Evolutionary conservation across 1,140 invertebrate genomes (phyloP).

Genomic region (Brachionus rubens): DNA sequence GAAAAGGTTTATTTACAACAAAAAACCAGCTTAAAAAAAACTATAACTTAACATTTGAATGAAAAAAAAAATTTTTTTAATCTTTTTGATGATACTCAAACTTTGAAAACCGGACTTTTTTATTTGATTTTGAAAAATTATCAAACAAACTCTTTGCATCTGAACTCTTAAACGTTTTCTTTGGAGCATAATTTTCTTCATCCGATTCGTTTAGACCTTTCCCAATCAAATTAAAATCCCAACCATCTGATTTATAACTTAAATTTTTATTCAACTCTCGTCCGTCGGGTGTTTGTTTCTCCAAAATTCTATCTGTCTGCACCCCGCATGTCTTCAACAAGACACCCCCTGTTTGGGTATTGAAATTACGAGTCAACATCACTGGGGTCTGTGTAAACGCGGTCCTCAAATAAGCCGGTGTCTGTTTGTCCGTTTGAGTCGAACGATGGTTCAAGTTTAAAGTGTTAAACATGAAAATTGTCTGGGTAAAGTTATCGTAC

Average conservation of each 20-base stretch:
- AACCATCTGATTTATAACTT: too few species aligned
- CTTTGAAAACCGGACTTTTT: constrained; percentile 1
- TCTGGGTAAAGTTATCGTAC: not conserved
- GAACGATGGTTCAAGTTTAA: not conserved
- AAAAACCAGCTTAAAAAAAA: too few species aligned
- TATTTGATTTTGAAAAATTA: not conserved
- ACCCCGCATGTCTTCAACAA: too few species aligned
- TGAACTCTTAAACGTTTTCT: not conserved
- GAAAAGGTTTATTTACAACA: too few species aligned
- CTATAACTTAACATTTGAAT: too few species aligned
- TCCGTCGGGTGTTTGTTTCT: not conserved
- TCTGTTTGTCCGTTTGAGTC: not conserved
- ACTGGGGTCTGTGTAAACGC: not conserved
- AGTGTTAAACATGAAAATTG: not conserved
- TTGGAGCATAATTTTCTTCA: not conserved
- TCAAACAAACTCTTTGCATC: constrained; percentile 13
- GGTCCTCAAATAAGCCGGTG: not conserved
- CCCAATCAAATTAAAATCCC: not conserved
- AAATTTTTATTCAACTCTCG: not conserved
- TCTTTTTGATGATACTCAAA: not conserved
- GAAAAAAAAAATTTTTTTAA: not conserved
- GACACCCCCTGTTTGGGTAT: not conserved
- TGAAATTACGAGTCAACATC: not conserved
- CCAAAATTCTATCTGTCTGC: not conserved
- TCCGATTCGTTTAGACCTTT: not conserved